Percentiles rank a stretch among this genome's conserved stretches.
phyloP scores from a whole-genome alignment of 2,888 invertebrate genomes.

The Drosophila nigricruria region DNA sequence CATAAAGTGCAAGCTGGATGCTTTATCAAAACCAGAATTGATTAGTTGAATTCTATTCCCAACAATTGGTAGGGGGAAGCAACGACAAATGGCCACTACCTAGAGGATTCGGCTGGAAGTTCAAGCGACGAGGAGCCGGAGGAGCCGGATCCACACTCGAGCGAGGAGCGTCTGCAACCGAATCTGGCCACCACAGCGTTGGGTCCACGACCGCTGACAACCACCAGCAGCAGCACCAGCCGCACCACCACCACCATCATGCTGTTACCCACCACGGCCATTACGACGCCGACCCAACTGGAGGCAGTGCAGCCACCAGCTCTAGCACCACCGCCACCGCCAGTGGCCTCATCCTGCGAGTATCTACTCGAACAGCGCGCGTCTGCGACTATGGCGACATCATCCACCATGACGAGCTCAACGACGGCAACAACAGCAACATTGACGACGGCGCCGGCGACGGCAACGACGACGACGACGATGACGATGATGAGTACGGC shows the following conservation, averaged over 20 bases:
- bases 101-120: slow-evolving; percentile 85
- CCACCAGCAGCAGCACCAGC: slow-evolving; percentile 44
- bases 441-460: slow-evolving; percentile 81
- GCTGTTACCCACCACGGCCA: slow-evolving; percentile 73
- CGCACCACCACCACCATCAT: slow-evolving; percentile 50
- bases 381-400: slow-evolving; percentile 50
- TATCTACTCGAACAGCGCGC: slow-evolving; percentile 83
- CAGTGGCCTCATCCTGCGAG: slow-evolving; percentile 82
- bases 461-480: slow-evolving; percentile 78
- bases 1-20: slow-evolving; percentile 71
- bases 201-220: slow-evolving; percentile 73
- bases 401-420: slow-evolving; percentile 36
- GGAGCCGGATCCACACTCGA: slow-evolving; percentile 49
- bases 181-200: slow-evolving; percentile 62
- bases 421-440: slow-evolving; percentile 32
- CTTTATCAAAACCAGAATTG: slow-evolving; percentile 84
- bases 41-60: slow-evolving; percentile 86
- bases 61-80: slow-evolving; percentile 86
- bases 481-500: slow-evolving; percentile 81
- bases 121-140: slow-evolving; percentile 83
- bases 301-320: slow-evolving; percentile 15
- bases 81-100: slow-evolving; percentile 86
- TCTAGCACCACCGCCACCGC: slow-evolving; percentile 44
- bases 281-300: slow-evolving; percentile 35
- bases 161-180: slow-evolving; percentile 69